Conservation (phyloP, 2,113 vertebrate genomes). For the Nyctibius bracteatus region DNA sequence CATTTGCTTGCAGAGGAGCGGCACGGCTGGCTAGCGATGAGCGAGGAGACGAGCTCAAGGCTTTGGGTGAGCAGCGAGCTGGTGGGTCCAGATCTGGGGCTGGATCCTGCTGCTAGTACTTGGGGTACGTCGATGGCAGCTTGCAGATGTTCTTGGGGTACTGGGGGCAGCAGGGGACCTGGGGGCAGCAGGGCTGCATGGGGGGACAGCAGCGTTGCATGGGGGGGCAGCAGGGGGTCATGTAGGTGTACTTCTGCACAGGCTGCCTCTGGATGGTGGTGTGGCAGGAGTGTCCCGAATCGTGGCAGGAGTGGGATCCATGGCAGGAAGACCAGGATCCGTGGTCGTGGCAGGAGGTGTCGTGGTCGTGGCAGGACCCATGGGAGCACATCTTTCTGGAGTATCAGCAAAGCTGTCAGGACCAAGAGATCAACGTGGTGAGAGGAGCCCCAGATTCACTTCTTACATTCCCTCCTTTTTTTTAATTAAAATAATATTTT, state of each 20-base stretch:
- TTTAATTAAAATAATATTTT: background rate
- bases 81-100: rapidly evolving
- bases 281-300: background rate
- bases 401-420: background rate
- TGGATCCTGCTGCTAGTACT: background rate
- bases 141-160: background rate
- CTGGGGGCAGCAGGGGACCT: background rate
- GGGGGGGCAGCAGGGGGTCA: background rate
- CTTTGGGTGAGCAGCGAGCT: rapidly evolving
- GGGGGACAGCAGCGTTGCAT: background rate
- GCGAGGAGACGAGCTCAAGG: rapidly evolving
- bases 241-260: background rate
- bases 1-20: rapidly evolving
- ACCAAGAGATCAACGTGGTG: rapidly evolving
- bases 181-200: background rate
- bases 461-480: background rate
- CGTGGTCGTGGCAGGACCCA: background rate
- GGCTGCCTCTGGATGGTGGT: background rate
- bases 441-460: background rate
- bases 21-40: rapidly evolving
- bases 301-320: background rate
- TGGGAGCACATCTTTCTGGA: slow-evolving; percentile 27
- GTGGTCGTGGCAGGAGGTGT: background rate
- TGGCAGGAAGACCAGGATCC: background rate
- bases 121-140: background rate